A percentile compares a stretch with the other conserved stretches of the same genome.
phyloP scores from a whole-genome alignment of 2,113 vertebrate genomes.

The Peromyscus polionotus region DNA sequence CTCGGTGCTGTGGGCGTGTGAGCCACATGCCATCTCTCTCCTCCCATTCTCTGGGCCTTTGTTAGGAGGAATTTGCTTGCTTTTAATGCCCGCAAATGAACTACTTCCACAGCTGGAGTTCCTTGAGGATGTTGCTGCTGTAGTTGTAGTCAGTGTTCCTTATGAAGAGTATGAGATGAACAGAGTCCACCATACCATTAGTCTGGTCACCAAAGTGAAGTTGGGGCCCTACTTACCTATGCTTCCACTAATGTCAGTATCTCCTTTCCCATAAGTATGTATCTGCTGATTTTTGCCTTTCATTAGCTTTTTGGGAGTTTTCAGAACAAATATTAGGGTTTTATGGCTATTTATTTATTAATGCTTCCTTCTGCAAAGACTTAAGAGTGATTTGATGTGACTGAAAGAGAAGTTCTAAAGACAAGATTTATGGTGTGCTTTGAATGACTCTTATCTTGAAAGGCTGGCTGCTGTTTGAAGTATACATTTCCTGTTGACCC shows the following conservation, averaged over 20 bases:
- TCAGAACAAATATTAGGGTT: not conserved
- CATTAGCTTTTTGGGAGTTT: not conserved
- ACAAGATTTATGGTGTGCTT: not conserved
- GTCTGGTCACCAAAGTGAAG: not conserved
- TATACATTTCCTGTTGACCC: not conserved
- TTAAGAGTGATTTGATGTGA: not conserved
- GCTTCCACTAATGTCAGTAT: not conserved
- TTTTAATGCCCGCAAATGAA: not conserved
- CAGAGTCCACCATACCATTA: not conserved
- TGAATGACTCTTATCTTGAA: slow-evolving; percentile 29
- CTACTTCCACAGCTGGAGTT: not conserved
- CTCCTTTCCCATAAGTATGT: not conserved
- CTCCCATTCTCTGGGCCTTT: not conserved
- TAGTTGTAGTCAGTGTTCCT: not conserved
- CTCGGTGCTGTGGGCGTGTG: not conserved
- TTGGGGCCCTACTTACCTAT: not conserved
- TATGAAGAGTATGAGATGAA: not conserved
- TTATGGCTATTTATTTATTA: slow-evolving; percentile 2
- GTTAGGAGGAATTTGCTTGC: not conserved
- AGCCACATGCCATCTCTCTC: not conserved
- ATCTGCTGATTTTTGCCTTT: not conserved
- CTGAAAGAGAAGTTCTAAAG: not conserved
- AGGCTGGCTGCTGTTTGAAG: slow-evolving; percentile 24
- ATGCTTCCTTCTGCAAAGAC: not conserved
- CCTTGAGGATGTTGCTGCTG: not conserved